Evolutionary conservation across 2,113 vertebrate genomes (phyloP).

Genomic region (Mustelus asterias): DNA sequence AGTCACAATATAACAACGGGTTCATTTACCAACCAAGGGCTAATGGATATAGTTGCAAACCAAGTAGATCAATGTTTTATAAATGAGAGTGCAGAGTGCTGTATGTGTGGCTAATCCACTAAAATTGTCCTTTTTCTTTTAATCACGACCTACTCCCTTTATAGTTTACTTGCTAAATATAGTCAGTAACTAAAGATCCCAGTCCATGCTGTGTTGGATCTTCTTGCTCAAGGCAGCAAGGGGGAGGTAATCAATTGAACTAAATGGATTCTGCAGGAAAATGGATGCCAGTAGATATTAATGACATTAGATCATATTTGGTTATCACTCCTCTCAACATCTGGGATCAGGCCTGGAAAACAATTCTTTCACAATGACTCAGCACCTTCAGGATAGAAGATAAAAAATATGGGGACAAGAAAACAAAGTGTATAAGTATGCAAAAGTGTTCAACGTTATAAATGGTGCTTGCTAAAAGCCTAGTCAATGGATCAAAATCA

Average conservation of each 20-base stretch:
- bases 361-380: background rate
- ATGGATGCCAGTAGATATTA: background rate
- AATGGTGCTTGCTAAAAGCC: background rate
- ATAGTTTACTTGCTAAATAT: background rate
- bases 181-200: background rate
- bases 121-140: background rate
- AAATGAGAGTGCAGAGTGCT: background rate
- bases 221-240: background rate
- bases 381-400: background rate
- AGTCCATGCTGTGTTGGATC: background rate
- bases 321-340: background rate
- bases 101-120: background rate
- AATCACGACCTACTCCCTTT: background rate
- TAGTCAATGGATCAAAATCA: background rate
- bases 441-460: background rate
- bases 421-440: background rate
- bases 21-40: background rate
- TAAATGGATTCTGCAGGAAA: background rate
- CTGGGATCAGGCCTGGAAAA: background rate
- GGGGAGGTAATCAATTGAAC: background rate
- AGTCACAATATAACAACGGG: background rate
- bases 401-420: background rate
- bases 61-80: background rate
- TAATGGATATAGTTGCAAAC: background rate
- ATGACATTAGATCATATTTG: background rate